Base-by-base conservation (phyloP, 2,797 vertebrate genomes). In the Bradypus variegatus region DNA sequence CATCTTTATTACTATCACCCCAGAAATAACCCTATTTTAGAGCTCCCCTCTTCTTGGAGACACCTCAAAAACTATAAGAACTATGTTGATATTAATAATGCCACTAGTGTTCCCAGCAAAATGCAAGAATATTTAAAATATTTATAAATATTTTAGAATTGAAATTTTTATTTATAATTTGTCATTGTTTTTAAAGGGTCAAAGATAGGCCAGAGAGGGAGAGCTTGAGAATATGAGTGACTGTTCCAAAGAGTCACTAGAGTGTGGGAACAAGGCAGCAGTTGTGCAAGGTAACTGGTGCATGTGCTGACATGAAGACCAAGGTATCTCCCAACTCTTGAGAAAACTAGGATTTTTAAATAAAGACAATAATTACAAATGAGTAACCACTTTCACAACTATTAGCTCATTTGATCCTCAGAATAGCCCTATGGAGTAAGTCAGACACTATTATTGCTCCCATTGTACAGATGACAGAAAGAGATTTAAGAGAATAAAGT, bases 151-250 rank as follows among this genome's bases (percentile, higher is more conserved):
- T 86, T 76, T 69, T 79, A 53, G 45, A 53, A 41, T 18, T 16
- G 33, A 41, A 33, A 50, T 27, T 88, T 82, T 41, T 64, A 79
- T 64, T 88, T 86, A 88, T 72, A 76, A 69, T 48, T 29, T 86
- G 29, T 76, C 82, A 93, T 73, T 69, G 86, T 21, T 45, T 94
- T 83, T 55, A 89, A 86, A 87, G 76, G 53, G 16, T 15, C 77
- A 91, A 84, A 90, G 31, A 23, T 72, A 78, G 76, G 19, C 48
- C 33, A 92, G 85, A 86, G 80, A 83, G 11, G 53, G 72, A 70
- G 33, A 38, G 19, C 45, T 83, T 53, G 27, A 79, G 90, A 69
- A 55, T 55, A 65, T 19, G 41, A 92, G 29, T 58, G 33, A 75
- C 64, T 79, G 15, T 45, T 18, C 80, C 41, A 58, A 83, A 88